phyloP scores from a whole-genome alignment of 1,140 invertebrate genomes.

The Procambarus clarkii region DNA sequence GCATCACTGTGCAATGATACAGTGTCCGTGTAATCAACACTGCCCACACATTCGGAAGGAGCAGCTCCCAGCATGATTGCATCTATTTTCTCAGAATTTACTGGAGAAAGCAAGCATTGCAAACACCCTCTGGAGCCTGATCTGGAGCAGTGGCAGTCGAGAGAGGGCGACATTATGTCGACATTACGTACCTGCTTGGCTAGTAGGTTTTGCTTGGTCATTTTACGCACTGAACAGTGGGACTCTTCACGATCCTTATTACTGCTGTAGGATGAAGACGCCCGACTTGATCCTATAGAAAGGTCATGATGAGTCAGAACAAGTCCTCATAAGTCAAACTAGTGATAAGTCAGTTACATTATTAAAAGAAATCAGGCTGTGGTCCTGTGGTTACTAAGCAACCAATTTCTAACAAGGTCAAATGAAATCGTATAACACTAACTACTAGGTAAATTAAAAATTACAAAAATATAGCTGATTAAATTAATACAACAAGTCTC shows the following conservation, averaged over 20 bases:
- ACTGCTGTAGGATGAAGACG: conserved; percentile 38
- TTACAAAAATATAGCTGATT: too few relatives aligned
- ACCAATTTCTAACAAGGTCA: neutral
- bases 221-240: conserved; percentile 41
- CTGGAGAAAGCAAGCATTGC: conserved; percentile 11
- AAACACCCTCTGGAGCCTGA: conserved; percentile 37
- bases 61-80: conserved; percentile 24
- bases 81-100: neutral
- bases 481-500: neutral
- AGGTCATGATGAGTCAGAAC: conserved; percentile 34
- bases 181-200: conserved; percentile 60
- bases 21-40: neutral
- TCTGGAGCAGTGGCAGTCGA: conserved; percentile 24
- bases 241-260: conserved; percentile 25
- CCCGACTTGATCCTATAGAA: conserved; percentile 64
- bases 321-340: conserved; percentile 2
- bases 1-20: neutral
- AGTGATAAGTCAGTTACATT: neutral
- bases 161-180: neutral
- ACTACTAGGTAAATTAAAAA: too few relatives aligned
- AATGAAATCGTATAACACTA: neutral
- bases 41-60: neutral
- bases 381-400: neutral
- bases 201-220: conserved; percentile 57
- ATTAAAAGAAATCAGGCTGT: neutral